Evolutionary conservation across 2,113 vertebrate species (phyloP).

Genomic region (Malaclemys terrapin): DNA sequence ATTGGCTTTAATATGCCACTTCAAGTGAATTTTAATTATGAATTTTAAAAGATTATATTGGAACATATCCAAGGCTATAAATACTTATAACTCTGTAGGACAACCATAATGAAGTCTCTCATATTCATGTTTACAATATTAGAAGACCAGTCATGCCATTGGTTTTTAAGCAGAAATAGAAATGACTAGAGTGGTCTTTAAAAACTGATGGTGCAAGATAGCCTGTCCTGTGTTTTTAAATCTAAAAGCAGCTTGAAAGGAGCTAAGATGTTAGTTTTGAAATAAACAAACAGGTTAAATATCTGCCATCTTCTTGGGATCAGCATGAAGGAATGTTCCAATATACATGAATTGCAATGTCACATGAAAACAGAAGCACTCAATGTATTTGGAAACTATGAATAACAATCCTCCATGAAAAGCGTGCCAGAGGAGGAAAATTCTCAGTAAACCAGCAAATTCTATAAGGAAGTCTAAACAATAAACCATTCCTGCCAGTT

Average conservation of each 20-base stretch:
- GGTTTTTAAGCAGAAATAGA: neutral
- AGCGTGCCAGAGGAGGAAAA: neutral
- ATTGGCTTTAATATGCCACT: neutral
- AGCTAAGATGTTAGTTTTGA: neutral
- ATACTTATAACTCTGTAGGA: neutral
- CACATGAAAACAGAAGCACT: neutral
- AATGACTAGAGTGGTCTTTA: neutral
- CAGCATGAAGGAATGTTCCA: neutral
- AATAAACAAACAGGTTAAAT: neutral
- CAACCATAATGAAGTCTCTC: neutral
- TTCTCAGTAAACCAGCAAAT: neutral
- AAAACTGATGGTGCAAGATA: rapidly evolving
- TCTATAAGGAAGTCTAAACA: neutral
- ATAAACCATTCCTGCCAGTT: neutral
- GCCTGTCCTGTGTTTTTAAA: neutral
- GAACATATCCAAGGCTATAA: conserved; percentile 14
- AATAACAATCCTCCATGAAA: neutral
- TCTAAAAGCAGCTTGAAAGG: neutral
- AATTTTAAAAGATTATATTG: neutral
- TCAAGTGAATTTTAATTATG: neutral
- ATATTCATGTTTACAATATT: neutral
- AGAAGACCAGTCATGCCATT: neutral
- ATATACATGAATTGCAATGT: neutral
- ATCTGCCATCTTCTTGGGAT: neutral
- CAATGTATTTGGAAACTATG: neutral